phyloP scores from a whole-genome alignment of 2,113 vertebrate genomes.

The Elanoides forficatus region DNA sequence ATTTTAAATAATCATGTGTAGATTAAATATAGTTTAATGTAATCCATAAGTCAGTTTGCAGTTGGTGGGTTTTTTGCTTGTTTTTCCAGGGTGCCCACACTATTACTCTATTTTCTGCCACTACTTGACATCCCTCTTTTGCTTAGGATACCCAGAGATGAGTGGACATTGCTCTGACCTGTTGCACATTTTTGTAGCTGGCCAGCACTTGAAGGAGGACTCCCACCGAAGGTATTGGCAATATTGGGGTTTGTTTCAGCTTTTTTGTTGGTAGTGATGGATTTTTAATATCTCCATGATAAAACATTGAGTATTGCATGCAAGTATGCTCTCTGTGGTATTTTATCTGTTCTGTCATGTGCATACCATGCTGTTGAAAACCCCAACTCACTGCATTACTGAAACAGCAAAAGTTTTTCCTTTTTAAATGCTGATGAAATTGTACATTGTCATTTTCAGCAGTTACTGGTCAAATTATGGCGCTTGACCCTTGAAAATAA shows the following conservation, averaged over 20 bases:
- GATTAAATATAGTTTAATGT: not conserved
- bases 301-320: not conserved
- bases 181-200: conserved; percentile 4
- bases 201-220: not conserved
- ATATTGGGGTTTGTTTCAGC: not conserved
- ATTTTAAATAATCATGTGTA: not conserved
- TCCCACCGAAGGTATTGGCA: not conserved
- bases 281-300: not conserved
- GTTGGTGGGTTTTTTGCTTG: not conserved
- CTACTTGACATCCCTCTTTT: not conserved
- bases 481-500: not conserved
- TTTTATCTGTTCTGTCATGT: not conserved
- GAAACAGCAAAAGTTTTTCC: not conserved
- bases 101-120: not conserved
- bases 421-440: not conserved
- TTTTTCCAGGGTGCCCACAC: not conserved
- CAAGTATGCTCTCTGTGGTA: not conserved
- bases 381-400: not conserved
- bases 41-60: not conserved
- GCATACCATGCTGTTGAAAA: not conserved
- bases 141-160: conserved; percentile 16
- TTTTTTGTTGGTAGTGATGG: not conserved
- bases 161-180: not conserved
- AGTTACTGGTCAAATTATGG: not conserved
- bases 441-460: not conserved